Conservation (phyloP, 2,888 invertebrate genomes). For the Hypolimnas misippus region DNA sequence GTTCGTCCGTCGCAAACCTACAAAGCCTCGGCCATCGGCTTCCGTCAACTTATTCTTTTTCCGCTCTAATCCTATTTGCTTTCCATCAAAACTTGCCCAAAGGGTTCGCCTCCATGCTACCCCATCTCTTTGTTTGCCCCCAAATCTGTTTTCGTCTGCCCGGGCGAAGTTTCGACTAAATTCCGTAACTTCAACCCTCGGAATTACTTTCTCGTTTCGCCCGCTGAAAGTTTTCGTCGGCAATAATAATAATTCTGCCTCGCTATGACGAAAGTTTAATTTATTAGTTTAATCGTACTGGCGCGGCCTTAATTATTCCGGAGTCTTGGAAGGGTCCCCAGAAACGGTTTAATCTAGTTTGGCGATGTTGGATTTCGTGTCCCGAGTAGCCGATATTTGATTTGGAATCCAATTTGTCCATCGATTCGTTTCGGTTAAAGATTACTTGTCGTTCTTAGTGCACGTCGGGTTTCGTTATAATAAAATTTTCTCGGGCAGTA, state of each 20-base stretch:
- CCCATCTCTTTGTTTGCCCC: conserved; percentile 71
- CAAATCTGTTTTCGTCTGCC: conserved; percentile 80
- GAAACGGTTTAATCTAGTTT: conserved; percentile 37
- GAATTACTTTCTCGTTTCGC: conserved; percentile 80
- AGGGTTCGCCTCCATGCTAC: conserved; percentile 59
- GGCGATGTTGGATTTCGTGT: conserved; percentile 21
- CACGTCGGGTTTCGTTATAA: conserved; percentile 7
- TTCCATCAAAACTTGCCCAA: conserved; percentile 80
- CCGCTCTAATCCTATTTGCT: conserved; percentile 79
- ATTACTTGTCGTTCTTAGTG: conserved; percentile 16
- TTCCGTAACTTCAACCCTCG: conserved; percentile 58
- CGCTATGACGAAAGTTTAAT: conserved; percentile 81
- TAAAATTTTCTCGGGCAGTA: conserved; percentile 8
- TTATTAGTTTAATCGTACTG: conserved; percentile 81
- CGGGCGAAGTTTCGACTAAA: conserved; percentile 69
- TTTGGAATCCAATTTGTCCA: conserved; percentile 38
- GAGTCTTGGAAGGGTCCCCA: conserved; percentile 36
- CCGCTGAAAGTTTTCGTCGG: conserved; percentile 67
- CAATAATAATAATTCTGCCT: conserved; percentile 75
- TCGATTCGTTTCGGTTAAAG: conserved; percentile 27
- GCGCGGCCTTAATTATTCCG: conserved; percentile 73
- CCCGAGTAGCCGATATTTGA: conserved; percentile 38
- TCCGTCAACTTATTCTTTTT: conserved; percentile 75
- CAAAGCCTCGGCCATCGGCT: conserved; percentile 53
- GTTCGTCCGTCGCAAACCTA: conserved; percentile 31